Base-by-base conservation (phyloP, 92 coral and sea anemone genomes). In the Porites divaricata region DNA sequence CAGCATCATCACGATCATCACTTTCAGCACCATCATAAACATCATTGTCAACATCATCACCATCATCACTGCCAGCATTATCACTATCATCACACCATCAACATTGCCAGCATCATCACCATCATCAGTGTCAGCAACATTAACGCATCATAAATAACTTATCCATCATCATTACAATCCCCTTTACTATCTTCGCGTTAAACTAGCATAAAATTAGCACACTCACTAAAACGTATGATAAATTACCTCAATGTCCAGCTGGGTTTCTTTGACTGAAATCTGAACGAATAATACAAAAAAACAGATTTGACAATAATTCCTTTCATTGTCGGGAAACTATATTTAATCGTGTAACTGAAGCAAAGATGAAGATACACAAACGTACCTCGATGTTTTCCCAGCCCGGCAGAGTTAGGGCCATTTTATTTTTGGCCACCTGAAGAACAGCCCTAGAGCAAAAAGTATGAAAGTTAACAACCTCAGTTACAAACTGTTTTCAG, bases 401-500 rank as follows among this genome's bases (percentile, higher is more conserved):
- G 28, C 93, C 94, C 8, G 99, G 99, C 45, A 97, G 81, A 23
- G 81, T 92, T 4, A 97, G 89, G 24, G 94, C 87, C 74, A 90
- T 92, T 77, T 88, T 97, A 23, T 89, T 93, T 91, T 89, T 86
- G 52, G 92, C 89, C 20, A 92, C 74, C 81, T 85, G 88, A 51
- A 97, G 90, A 28, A 86, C 91, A 50, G 87, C 77, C 73, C 99
- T 97, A 74, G 1, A 76, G 51, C 62, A 59, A 14, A 20, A 79
- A 69, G 9, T 14, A 57, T 20, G 74, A 21, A 48, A 11, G 59
- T 54, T 54, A 26, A 48, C 1, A 48, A 16, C 48, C 48, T 28
- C 16, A 6, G 72, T 35, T 35, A 5, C 45, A 22, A 67, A 28
- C 48, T 22, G 16, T 20, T 67, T 14, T 28, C 26, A 67, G 48